Base-by-base conservation (phyloP, 1,140 invertebrate genomes). In the Drosophila quadrilineata region DNA sequence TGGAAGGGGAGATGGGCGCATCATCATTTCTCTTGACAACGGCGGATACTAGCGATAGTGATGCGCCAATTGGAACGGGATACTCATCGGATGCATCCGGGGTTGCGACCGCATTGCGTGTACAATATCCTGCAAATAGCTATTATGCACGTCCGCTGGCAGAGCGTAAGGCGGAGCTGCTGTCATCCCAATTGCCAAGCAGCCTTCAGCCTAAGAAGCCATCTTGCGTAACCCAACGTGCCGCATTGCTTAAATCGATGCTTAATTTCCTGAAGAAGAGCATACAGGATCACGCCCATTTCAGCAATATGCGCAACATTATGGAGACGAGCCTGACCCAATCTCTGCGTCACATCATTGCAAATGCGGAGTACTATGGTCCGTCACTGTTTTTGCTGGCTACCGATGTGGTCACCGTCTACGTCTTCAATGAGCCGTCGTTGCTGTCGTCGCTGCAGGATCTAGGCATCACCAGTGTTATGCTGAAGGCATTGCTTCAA, bases 391-490 rank as follows among this genome's bases (percentile, higher is more conserved):
- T 98, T 89, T 90, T 97, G 12, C 90, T 97, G n/a, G 96, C 96
- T 16, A 96, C 96, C 1, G 96, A 97, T 90, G 95, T 98, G 14
- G 96, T 98, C 8, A 97, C 96, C 2, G 96, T 97, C 3, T 98
- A 97, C 79, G 95, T 98, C 6, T 98, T 97, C 90, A 97, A 98
- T 92, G 97, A 98, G 90, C 97, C 97, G 0, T 95, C 96, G 2
- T 89, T 98, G 26, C 87, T 98, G 3, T 96, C 95, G 0, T 95
- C 95, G 0, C 89, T 98, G 14, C 95, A 97, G 89, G 96, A 97
- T 86, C 96, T 95, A 89, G 96, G 96, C 19, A 91, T 98, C n/a
- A 98, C 96, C 9, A 95, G 96, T 90, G 95, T 97, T 26, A 94
- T 98, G 33, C 90, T 97, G 3, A 94, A 97, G 88, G 95, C 96